phyloP scores from a whole-genome alignment of 2,113 vertebrate genomes.

The Lipophrys pholis region DNA sequence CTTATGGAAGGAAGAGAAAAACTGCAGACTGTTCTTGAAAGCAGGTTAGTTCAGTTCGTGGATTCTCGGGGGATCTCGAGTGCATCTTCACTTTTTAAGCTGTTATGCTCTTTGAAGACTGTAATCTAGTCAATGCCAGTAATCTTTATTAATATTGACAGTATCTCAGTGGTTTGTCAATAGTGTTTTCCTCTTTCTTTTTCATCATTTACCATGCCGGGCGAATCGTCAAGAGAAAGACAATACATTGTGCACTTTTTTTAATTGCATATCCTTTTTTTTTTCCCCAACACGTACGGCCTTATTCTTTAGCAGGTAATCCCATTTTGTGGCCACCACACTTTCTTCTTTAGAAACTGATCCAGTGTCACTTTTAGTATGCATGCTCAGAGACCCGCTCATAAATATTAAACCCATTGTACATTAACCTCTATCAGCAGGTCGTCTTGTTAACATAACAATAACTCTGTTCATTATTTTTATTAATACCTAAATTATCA shows the following conservation, averaged over 20 bases:
- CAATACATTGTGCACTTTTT: background rate
- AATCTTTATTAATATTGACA: background rate
- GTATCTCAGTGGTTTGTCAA: background rate
- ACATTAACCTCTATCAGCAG: background rate
- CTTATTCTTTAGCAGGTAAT: background rate
- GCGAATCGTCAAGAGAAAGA: no score
- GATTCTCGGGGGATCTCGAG: slow-evolving; percentile 3
- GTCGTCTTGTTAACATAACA: background rate
- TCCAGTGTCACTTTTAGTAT: background rate
- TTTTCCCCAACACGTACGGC: background rate
- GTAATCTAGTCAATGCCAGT: background rate
- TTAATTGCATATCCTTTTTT: background rate
- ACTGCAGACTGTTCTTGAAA: slow-evolving; percentile 1
- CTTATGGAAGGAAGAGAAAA: background rate
- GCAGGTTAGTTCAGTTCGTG: slow-evolving; percentile 1
- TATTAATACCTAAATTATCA: background rate
- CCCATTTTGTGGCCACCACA: background rate
- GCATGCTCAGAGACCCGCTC: background rate
- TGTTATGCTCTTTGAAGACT: background rate
- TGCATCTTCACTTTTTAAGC: background rate
- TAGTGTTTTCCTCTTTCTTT: background rate
- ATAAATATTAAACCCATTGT: background rate
- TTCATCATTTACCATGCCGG: background rate
- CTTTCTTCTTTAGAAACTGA: background rate
- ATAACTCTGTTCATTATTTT: background rate